Evolutionary conservation across 2,888 invertebrate species (phyloP).

Genomic region (Dasysyrphus albostriatus): DNA sequence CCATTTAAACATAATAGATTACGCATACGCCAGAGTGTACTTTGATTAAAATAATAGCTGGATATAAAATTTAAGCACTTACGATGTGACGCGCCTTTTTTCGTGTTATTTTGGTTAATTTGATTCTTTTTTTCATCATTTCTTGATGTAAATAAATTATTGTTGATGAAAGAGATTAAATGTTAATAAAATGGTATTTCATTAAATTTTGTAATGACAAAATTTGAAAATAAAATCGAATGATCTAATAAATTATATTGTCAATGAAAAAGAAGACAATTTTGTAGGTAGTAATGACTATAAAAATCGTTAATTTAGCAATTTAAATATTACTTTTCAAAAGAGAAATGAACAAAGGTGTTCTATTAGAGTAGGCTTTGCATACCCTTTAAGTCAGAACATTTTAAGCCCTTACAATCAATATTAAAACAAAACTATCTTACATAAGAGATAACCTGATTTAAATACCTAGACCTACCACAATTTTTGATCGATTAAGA

Average conservation of each 20-base stretch:
- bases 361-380: too few relatives aligned
- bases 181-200: background rate
- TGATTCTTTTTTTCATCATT: background rate
- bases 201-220: background rate
- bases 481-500: too few relatives aligned
- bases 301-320: background rate
- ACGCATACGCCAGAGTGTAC: conserved; percentile 32
- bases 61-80: conserved; percentile 9
- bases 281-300: background rate
- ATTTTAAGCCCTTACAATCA: too few relatives aligned
- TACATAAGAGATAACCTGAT: too few relatives aligned
- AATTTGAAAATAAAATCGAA: background rate
- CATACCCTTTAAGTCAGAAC: too few relatives aligned
- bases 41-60: conserved; percentile 16
- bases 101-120: conserved; percentile 8
- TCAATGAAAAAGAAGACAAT: background rate
- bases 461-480: too few relatives aligned
- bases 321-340: background rate
- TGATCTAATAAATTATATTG: background rate
- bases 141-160: background rate
- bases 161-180: background rate
- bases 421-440: too few relatives aligned
- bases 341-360: too few relatives aligned
- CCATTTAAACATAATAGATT: conserved; percentile 25
- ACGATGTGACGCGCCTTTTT: background rate